Evolutionary conservation across 2,888 invertebrate species (phyloP).

Genomic region (Chorisops tibialis): DNA sequence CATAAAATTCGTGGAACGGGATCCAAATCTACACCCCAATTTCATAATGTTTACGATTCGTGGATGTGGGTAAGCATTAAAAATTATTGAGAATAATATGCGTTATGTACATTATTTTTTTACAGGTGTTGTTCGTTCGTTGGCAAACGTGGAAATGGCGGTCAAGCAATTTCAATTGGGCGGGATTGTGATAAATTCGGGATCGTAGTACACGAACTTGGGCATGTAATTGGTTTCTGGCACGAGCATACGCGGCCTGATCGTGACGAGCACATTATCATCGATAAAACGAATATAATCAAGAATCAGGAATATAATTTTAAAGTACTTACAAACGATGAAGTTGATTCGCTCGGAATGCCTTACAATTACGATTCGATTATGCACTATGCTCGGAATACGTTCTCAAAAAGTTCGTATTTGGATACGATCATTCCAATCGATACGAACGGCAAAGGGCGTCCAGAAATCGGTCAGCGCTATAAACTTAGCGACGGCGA

Average conservation of each 20-base stretch:
- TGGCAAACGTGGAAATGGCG: slow-evolving; percentile 92
- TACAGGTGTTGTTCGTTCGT: slow-evolving; percentile 97
- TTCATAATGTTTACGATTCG: slow-evolving; percentile 96
- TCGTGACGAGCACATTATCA: slow-evolving; percentile 92
- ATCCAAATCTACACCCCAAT: slow-evolving; percentile 79
- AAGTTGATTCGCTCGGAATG: slow-evolving; percentile 93
- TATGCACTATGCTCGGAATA: slow-evolving; percentile 99
- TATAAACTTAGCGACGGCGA: slow-evolving; percentile 90
- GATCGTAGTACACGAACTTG: slow-evolving; percentile 95
- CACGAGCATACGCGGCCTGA: slow-evolving; percentile 98
- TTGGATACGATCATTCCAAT: slow-evolving; percentile 93
- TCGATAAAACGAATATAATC: slow-evolving; percentile 95
- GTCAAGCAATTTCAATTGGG: slow-evolving; percentile 92
- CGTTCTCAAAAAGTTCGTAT: slow-evolving; percentile 93
- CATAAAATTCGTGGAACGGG: slow-evolving; percentile 91
- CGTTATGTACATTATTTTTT: slow-evolving; percentile 8
- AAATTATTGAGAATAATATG: neutral
- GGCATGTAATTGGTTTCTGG: slow-evolving; percentile 97
- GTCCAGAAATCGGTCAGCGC: slow-evolving; percentile 96
- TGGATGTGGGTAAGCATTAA: slow-evolving; percentile 80
- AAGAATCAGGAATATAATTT: slow-evolving; percentile 99
- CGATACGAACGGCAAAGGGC: slow-evolving; percentile 72
- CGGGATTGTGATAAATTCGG: slow-evolving; percentile 99
- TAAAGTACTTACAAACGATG: slow-evolving; percentile 93
- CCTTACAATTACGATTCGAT: slow-evolving; percentile 95